A percentile compares a stretch with the other conserved stretches of the same genome.
Evolutionary conservation across 2,888 invertebrate species (phyloP).

Genomic region (Leucoma salicis): DNA sequence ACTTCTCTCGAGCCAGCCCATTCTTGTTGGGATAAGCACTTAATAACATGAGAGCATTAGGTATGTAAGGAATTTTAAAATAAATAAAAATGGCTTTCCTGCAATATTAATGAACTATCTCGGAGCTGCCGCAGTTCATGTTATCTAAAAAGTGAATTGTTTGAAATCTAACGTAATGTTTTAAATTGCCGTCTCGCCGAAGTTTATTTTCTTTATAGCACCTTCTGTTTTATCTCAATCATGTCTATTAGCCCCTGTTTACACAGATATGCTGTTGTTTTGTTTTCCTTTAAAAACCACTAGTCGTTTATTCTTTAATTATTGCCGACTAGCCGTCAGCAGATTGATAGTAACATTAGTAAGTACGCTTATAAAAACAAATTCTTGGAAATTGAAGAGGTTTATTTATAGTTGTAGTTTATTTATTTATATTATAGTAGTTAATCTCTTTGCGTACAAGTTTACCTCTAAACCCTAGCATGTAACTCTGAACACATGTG

Average conservation of each 20-base stretch:
- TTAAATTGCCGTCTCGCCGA: constrained; percentile 18
- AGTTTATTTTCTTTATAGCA: constrained; percentile 60
- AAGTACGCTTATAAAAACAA: not conserved
- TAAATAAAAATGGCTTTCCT: too few relatives aligned
- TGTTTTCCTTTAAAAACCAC: constrained; percentile 35
- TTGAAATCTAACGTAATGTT: constrained; percentile 39
- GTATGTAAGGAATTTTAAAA: too few relatives aligned
- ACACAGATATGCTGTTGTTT: constrained; percentile 55
- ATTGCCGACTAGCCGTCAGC: constrained; percentile 16
- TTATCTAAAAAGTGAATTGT: constrained; percentile 28
- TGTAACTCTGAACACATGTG: too few relatives aligned
- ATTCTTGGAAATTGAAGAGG: not conserved
- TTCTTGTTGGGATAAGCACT: too few relatives aligned
- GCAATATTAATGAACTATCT: too few relatives aligned
- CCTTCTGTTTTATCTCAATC: constrained; percentile 79
- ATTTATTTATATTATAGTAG: too few relatives aligned
- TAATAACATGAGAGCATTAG: too few relatives aligned
- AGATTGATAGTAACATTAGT: not conserved
- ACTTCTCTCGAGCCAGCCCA: too few relatives aligned
- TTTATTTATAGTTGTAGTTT: too few relatives aligned
- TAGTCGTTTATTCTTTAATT: constrained; percentile 34
- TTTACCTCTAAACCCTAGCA: too few relatives aligned
- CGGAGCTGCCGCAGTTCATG: not conserved
- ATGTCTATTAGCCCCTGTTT: constrained; percentile 77
- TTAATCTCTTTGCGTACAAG: too few relatives aligned